A percentile compares a stretch with the other conserved stretches of the same genome.
Conservation (phyloP, 2,888 invertebrate species). For the Bembecia ichneumoniformis region DNA sequence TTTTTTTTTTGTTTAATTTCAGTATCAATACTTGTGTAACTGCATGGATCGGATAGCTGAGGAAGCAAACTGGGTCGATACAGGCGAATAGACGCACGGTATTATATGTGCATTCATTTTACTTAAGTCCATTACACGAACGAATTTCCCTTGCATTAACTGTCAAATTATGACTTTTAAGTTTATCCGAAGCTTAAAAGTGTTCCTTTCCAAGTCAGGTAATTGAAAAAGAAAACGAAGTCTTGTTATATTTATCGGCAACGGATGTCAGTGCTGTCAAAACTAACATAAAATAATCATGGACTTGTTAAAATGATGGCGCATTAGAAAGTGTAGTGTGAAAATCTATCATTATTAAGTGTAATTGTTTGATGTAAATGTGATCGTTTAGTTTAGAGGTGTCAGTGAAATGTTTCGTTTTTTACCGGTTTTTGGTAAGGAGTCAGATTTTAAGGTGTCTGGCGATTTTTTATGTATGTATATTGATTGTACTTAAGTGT, state of each 20-base stretch:
- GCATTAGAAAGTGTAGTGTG: background rate
- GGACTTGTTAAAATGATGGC: background rate
- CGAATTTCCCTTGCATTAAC: no score
- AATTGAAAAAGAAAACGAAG: no score
- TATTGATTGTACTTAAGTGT: background rate
- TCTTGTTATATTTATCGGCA: no score
- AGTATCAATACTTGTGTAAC: slow-evolving; percentile 92
- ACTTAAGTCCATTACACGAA: no score
- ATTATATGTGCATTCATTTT: no score
- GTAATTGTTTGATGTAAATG: background rate
- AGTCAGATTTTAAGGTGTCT: background rate
- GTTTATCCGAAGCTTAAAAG: no score
- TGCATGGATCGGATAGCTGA: slow-evolving; percentile 97
- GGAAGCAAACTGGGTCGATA: slow-evolving; percentile 89
- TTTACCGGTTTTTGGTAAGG: background rate
- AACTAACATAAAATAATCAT: no score
- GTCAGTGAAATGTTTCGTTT: background rate
- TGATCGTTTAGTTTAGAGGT: background rate
- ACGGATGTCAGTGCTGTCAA: no score
- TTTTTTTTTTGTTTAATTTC: slow-evolving; percentile 31
- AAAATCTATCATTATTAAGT: background rate
- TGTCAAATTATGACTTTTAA: no score
- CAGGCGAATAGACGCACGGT: slow-evolving; percentile 76
- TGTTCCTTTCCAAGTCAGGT: no score
- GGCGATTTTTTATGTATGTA: background rate